These are phyloP conservation scores for Zoroaster sp. DNA, from an alignment of 53 echinoderm and acorn worm species.

Conservation along the genomic window DNA sequence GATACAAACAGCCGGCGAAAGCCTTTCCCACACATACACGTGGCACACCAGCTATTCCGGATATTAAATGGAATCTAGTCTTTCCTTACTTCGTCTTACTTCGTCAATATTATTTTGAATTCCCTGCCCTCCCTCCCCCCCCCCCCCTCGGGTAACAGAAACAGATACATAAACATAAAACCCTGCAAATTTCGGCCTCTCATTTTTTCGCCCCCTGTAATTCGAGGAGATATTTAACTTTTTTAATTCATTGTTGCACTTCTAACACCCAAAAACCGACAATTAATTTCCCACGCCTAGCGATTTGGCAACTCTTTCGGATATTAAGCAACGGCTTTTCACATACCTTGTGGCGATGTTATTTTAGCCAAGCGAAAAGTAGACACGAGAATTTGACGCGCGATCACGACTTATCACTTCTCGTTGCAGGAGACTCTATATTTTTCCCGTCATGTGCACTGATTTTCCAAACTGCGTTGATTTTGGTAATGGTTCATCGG, in stretches of 20 bases:
- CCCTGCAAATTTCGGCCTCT: not conserved
- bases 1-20: not conserved
- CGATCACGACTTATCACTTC: slow-evolving; percentile 34
- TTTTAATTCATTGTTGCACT: slow-evolving; percentile 25
- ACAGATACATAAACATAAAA: not conserved
- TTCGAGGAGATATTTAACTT: slow-evolving; percentile 1
- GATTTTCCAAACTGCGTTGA: not conserved
- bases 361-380: slow-evolving; percentile 47
- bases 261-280: not conserved
- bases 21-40: slow-evolving; percentile 6
- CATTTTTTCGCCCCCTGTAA: not conserved
- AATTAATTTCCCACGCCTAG: slow-evolving; percentile 47
- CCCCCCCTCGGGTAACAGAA: not conserved
- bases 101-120: not conserved
- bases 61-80: not conserved
- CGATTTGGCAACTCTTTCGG: slow-evolving; percentile 52
- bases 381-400: not conserved
- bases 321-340: slow-evolving; percentile 27
- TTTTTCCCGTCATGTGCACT: slow-evolving; percentile 1
- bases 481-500: slow-evolving; percentile 13
- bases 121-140: too few species aligned
- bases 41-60: not conserved
- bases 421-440: slow-evolving; percentile 16
- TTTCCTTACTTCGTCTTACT: not conserved
- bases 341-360: slow-evolving; percentile 43